Evolutionary conservation across 2,888 invertebrate species (phyloP), one percentile per base, ranked within the genome.

Genomic region (Dermolepida albohirtum): DNA sequence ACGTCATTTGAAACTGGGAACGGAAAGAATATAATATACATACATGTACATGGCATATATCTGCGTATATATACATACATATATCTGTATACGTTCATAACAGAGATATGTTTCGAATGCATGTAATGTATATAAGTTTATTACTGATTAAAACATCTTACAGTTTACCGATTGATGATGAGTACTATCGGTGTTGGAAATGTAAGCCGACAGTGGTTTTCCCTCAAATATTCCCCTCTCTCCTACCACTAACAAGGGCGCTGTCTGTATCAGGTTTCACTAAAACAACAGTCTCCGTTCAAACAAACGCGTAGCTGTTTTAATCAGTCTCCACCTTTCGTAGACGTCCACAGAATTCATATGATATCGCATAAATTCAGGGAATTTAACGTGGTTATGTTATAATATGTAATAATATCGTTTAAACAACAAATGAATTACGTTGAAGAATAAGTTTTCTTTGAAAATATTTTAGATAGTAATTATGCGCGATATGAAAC

Each of bases 211-310:
- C 73, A 67, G 70, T 66, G 73, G 47, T 34, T 62, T 70, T 68
- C 71, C 72, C 71, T 59, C 65, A 64, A 68, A 67, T 54, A 54
- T 62, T 59, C 69, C 72, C 68, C 69, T 70, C 67, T 67, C 74
- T 66, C 64, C 52, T 64, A 41, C 66, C 70, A 59, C 72, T 74
- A 75, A 75, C 75, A 74, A 75, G 76, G 74, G 76, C 74, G 75
- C 74, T 72, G 74, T 68, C 69, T 71, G 67, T 74, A 71, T 76
- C 76, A 59, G 72, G 71, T 76, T 75, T 74, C 76, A 73, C 74
- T 73, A 74, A 75, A 76, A 76, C 76, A 76, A 76, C 74, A 71
- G 74, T 74, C 73, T 73, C 76, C 75, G 76, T 75, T 75, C 76
- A 76, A 76, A 76, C 75, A 76, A 52, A 62, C 69, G 59, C 62